phyloP scores from a whole-genome alignment of 2,113 vertebrate genomes.

The Cariama cristata region DNA sequence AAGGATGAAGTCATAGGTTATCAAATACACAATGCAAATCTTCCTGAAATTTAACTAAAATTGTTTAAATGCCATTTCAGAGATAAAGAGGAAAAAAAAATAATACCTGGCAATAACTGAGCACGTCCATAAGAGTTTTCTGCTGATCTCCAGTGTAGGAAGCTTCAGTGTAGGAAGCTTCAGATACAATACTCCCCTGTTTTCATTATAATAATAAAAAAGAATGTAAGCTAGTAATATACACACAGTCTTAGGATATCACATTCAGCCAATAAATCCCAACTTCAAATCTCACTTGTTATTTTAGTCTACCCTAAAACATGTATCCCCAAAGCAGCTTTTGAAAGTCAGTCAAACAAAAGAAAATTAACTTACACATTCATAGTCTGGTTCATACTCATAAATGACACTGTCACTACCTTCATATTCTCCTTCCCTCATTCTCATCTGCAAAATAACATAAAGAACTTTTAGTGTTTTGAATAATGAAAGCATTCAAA shows the following conservation, averaged over 20 bases:
- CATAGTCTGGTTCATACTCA: slow-evolving; percentile 65
- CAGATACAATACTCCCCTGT: slow-evolving; percentile 27
- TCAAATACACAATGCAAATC: background rate
- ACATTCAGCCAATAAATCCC: background rate
- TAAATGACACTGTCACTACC: slow-evolving; percentile 57
- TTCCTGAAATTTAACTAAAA: background rate
- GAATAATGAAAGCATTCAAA: background rate
- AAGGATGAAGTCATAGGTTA: background rate
- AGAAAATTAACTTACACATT: slow-evolving; percentile 64
- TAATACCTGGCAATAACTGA: slow-evolving; percentile 83
- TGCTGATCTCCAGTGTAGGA: slow-evolving; percentile 59
- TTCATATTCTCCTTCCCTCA: slow-evolving; percentile 57
- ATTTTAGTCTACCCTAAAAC: background rate
- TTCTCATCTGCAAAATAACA: slow-evolving; percentile 61
- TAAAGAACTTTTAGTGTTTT: background rate
- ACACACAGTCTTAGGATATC: background rate
- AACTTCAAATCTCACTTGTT: background rate
- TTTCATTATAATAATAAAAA: slow-evolving; percentile 30
- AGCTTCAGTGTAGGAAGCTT: slow-evolving; percentile 34
- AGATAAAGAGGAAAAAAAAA: background rate
- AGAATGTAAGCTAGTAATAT: background rate
- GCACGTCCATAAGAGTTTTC: slow-evolving; percentile 69
- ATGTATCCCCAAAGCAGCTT: background rate
- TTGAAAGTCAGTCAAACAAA: background rate
- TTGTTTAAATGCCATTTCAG: background rate